Evolutionary conservation across 2,113 vertebrate species (phyloP).

Genomic region (Peromyscus californicus): DNA sequence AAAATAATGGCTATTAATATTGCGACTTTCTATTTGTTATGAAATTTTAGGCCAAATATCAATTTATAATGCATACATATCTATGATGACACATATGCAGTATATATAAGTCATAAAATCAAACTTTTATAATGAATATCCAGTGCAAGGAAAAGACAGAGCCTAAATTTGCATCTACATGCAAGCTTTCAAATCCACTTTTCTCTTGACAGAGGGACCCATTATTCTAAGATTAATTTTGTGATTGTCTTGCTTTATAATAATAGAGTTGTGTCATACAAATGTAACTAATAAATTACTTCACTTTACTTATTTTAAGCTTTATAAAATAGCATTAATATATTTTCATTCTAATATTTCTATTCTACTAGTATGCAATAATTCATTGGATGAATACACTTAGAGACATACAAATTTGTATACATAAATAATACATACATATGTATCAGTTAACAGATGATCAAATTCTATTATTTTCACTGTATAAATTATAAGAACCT

Average conservation of each 20-base stretch:
- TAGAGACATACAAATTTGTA: background rate
- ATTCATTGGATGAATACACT: background rate
- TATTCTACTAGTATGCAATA: background rate
- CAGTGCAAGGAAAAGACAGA: background rate
- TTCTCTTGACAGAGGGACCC: background rate
- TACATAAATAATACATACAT: background rate
- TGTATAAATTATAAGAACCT: background rate
- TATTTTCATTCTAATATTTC: background rate
- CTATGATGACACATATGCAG: background rate
- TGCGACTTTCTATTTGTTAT: background rate
- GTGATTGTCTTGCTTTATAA: background rate
- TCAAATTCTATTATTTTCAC: background rate
- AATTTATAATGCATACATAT: background rate
- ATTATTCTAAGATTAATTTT: background rate
- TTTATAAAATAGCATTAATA: background rate
- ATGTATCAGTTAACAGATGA: background rate
- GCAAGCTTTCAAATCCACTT: background rate
- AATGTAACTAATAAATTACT: constrained; percentile 6
- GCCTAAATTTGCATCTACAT: background rate
- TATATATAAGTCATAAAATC: background rate
- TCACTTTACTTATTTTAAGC: constrained; percentile 28
- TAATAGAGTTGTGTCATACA: background rate
- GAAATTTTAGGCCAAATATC: background rate
- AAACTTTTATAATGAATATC: background rate
- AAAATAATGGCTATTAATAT: background rate